Evolutionary conservation across 1,140 invertebrate species (phyloP).

Genomic region (Drosophila serrata): DNA sequence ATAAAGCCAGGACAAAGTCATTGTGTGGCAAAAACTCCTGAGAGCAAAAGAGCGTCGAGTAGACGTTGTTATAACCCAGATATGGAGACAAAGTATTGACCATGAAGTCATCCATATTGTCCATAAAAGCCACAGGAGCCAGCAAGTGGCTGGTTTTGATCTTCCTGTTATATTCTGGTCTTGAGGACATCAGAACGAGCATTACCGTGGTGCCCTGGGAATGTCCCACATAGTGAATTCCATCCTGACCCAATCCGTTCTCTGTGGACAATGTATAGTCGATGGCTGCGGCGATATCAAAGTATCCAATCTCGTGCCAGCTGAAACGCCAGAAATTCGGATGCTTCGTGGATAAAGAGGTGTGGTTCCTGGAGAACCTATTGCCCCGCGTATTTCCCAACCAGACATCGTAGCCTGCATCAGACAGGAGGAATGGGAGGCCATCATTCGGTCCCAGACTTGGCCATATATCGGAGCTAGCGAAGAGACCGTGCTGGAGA

Average conservation of each 20-base stretch:
- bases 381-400: slow-evolving; percentile 90
- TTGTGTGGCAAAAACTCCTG: slow-evolving; percentile 65
- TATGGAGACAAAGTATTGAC: slow-evolving; percentile 37
- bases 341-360: slow-evolving; percentile 79
- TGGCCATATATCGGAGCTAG: slow-evolving; percentile 87
- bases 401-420: slow-evolving; percentile 90
- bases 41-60: slow-evolving; percentile 57
- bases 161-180: slow-evolving; percentile 89
- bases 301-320: slow-evolving; percentile 90
- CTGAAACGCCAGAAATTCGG: slow-evolving; percentile 86
- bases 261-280: slow-evolving; percentile 87
- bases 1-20: slow-evolving; percentile 45
- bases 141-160: slow-evolving; percentile 87
- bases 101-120: slow-evolving; percentile 30
- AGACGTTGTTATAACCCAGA: slow-evolving; percentile 67
- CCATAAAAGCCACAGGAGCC: slow-evolving; percentile 86
- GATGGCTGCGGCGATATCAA: slow-evolving; percentile 89
- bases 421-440: slow-evolving; percentile 88
- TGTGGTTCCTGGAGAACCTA: slow-evolving; percentile 87
- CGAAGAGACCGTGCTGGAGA: slow-evolving; percentile 88
- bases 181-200: slow-evolving; percentile 87
- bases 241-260: slow-evolving; percentile 81
- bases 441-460: slow-evolving; percentile 84
- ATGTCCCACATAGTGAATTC: slow-evolving; percentile 85
- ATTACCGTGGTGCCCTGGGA: slow-evolving; percentile 87